These are phyloP conservation scores for Sinohyriopsis cumingii DNA, from an alignment of 2,888 invertebrate species.

Conservation along the genomic window DNA sequence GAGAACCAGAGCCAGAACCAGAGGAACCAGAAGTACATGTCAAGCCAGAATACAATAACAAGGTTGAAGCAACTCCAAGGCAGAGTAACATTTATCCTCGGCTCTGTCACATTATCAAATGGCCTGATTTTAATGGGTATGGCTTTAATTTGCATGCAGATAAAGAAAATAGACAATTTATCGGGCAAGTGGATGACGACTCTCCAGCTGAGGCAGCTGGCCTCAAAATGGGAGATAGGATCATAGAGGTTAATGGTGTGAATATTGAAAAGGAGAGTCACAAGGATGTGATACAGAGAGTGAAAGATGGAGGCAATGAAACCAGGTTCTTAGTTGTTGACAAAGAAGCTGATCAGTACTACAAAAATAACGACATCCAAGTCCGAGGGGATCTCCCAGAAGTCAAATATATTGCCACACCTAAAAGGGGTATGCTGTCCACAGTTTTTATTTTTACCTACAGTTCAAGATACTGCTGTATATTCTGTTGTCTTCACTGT, in stretches of 20 bases:
- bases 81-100: conserved; percentile 72
- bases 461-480: no score
- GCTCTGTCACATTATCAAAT: conserved; percentile 87
- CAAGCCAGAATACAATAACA: background rate
- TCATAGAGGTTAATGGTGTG: conserved; percentile 85
- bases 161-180: conserved; percentile 92
- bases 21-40: conserved; percentile 3
- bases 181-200: conserved; percentile 90
- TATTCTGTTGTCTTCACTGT: no score
- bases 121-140: conserved; percentile 94
- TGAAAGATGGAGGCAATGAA: conserved; percentile 87
- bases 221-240: conserved; percentile 86
- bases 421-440: no score
- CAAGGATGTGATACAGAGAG: conserved; percentile 90
- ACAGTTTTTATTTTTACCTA: no score
- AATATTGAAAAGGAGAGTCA: conserved; percentile 92
- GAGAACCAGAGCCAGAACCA: conserved; percentile 17
- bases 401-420: conserved; percentile 14
- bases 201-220: conserved; percentile 77
- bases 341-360: conserved; percentile 82
- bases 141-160: conserved; percentile 99
- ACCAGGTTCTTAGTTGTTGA: conserved; percentile 91
- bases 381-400: conserved; percentile 41
- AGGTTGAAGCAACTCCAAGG: background rate
- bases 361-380: conserved; percentile 75